These are phyloP conservation scores for Enteromius fasciolatus DNA, from an alignment of 2,797 vertebrate species.

Conservation along the genomic window DNA sequence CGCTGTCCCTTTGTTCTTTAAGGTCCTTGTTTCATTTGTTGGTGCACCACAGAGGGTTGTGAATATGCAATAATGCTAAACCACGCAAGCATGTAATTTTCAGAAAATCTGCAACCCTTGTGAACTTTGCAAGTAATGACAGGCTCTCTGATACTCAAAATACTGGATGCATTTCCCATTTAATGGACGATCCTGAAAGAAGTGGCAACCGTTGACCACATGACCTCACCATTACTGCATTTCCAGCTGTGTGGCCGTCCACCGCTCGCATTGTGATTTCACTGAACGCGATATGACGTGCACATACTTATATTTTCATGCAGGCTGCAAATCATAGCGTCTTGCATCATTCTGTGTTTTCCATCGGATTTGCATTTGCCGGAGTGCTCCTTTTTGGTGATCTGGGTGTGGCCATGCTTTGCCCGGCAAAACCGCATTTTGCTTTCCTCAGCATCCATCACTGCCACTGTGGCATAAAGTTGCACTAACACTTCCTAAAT, in stretches of 20 bases:
- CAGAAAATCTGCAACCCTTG: conserved; percentile 29
- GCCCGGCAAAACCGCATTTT: conserved; percentile 27
- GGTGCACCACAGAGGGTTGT: conserved; percentile 44
- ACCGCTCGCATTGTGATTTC: not conserved
- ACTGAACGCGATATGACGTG: not conserved
- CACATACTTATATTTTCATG: not conserved
- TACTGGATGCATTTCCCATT: conserved; percentile 35
- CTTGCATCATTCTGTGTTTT: conserved; percentile 8
- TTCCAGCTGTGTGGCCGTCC: conserved; percentile 47
- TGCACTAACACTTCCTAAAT: conserved; percentile 25
- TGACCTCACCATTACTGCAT: conserved; percentile 30
- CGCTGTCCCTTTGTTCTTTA: conserved; percentile 29
- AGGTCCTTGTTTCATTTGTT: conserved; percentile 42
- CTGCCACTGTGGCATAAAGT: conserved; percentile 15
- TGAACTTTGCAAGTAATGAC: conserved; percentile 60
- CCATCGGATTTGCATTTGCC: not conserved
- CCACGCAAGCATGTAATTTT: conserved; percentile 60
- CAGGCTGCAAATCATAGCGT: not conserved
- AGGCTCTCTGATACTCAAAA: conserved; percentile 53
- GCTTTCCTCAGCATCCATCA: conserved; percentile 25
- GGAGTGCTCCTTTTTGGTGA: conserved; percentile 18
- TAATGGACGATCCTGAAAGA: conserved; percentile 35
- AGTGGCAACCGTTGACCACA: conserved; percentile 32
- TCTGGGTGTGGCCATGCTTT: conserved; percentile 30
- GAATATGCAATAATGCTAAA: conserved; percentile 40